Evolutionary conservation across 1,140 invertebrate genomes (phyloP).

Genomic region (Zaprionus inermis): DNA sequence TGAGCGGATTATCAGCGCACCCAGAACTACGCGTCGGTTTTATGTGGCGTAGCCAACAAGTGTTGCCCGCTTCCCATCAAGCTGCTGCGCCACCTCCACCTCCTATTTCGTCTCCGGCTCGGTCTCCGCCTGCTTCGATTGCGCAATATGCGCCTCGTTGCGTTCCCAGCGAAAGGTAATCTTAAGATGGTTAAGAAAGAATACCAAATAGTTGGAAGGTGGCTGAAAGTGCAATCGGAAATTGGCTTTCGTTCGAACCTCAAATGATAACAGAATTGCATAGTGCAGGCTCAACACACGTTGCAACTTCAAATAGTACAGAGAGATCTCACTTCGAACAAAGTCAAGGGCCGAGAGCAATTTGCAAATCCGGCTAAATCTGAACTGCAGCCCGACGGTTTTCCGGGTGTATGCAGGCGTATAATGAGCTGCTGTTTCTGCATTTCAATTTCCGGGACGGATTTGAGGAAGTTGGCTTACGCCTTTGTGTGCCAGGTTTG

Average conservation of each 20-base stretch:
- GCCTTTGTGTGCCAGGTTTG: slow-evolving; percentile 40
- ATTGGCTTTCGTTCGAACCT: background rate
- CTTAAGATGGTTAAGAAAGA: slow-evolving; percentile 1
- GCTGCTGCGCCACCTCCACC: slow-evolving; percentile 12
- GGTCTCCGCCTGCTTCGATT: slow-evolving; percentile 1
- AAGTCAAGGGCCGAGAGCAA: slow-evolving; percentile 9
- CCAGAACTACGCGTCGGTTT: slow-evolving; percentile 9
- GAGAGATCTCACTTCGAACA: background rate
- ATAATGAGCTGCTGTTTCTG: slow-evolving; percentile 81
- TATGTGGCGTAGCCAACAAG: slow-evolving; percentile 56
- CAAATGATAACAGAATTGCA: background rate
- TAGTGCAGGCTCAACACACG: background rate
- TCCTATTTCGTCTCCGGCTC: no score
- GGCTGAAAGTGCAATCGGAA: background rate
- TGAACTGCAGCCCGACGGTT: slow-evolving; percentile 5
- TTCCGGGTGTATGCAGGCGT: slow-evolving; percentile 66
- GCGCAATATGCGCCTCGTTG: slow-evolving; percentile 13
- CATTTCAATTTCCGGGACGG: slow-evolving; percentile 77
- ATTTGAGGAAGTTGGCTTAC: slow-evolving; percentile 54
- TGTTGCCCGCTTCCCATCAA: slow-evolving; percentile 49
- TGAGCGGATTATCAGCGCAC: slow-evolving; percentile 72
- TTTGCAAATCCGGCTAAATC: slow-evolving; percentile 5
- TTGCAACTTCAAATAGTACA: background rate
- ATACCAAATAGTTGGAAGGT: background rate
- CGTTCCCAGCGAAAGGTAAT: background rate